A percentile compares a stretch with the other conserved stretches of the same genome.
Conservation (phyloP, 2,797 vertebrate species). For the Hydrolagus colliei region DNA sequence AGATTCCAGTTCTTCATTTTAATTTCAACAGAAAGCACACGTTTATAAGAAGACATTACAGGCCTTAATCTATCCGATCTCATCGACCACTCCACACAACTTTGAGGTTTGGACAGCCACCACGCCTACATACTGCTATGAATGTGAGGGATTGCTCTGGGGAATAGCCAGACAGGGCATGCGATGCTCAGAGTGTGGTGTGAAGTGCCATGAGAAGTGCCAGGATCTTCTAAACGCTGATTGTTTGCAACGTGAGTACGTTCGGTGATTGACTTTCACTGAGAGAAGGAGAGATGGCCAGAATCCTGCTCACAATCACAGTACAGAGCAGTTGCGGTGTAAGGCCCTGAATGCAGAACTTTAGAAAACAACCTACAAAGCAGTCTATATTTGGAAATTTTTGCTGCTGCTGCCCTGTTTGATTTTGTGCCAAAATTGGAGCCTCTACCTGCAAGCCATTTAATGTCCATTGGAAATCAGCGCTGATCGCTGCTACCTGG, state of each 20-base stretch:
- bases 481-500: too few species aligned
- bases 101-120: conserved; percentile 98
- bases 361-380: too few species aligned
- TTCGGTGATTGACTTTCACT: not conserved
- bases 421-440: too few species aligned
- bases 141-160: conserved; percentile 95
- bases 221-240: conserved; percentile 96
- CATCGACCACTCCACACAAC: conserved; percentile 91
- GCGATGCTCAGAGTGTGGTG: conserved; percentile 89
- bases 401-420: too few species aligned
- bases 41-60: conserved; percentile 96
- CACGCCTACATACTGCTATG: conserved; percentile 91
- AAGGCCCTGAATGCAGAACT: too few species aligned
- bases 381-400: too few species aligned
- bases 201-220: conserved; percentile 97
- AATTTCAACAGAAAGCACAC: conserved; percentile 75
- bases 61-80: conserved; percentile 93
- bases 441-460: too few species aligned
- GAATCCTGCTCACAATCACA: too few species aligned
- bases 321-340: too few species aligned
- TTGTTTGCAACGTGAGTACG: conserved; percentile 88
- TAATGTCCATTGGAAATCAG: too few species aligned
- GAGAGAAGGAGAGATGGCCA: not conserved
- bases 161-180: conserved; percentile 94
- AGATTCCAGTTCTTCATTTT: not conserved